These are phyloP conservation scores for Apostichopus parvimensis DNA, from an alignment of 35 echinoderm and acorn worm genomes.

Conservation along the genomic window DNA sequence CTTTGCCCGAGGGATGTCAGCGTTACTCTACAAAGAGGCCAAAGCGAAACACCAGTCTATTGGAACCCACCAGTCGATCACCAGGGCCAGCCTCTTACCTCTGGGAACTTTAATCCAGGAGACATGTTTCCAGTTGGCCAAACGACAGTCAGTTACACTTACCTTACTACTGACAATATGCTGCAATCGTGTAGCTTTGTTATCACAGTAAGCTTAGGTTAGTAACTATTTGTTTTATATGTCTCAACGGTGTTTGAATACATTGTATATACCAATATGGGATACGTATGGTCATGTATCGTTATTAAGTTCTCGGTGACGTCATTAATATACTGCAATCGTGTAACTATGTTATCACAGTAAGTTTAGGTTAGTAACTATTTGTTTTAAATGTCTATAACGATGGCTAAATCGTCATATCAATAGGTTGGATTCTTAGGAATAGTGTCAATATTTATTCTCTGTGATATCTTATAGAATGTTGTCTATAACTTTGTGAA, in stretches of 20 bases:
- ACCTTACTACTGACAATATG: background rate
- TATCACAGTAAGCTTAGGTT: background rate
- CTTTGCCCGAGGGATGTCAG: background rate
- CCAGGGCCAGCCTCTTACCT: background rate
- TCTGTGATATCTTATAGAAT: too few relatives aligned
- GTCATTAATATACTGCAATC: too few relatives aligned
- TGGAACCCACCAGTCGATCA: background rate
- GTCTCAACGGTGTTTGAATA: too few relatives aligned
- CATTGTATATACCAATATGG: too few relatives aligned
- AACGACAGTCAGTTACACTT: background rate
- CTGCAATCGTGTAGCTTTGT: background rate
- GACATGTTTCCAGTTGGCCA: background rate
- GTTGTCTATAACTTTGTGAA: too few relatives aligned
- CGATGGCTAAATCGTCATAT: too few relatives aligned
- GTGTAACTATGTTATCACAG: background rate
- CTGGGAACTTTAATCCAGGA: background rate
- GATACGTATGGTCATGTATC: too few relatives aligned
- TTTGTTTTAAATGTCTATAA: background rate
- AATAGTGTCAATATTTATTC: too few relatives aligned
- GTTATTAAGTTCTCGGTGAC: too few relatives aligned
- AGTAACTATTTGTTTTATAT: background rate
- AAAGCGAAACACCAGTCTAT: background rate
- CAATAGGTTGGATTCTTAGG: too few relatives aligned
- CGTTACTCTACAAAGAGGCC: too few relatives aligned
- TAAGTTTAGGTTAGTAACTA: background rate